Evolutionary conservation across 1,140 invertebrate genomes (phyloP).

Genomic region (Nasonia giraulti): DNA sequence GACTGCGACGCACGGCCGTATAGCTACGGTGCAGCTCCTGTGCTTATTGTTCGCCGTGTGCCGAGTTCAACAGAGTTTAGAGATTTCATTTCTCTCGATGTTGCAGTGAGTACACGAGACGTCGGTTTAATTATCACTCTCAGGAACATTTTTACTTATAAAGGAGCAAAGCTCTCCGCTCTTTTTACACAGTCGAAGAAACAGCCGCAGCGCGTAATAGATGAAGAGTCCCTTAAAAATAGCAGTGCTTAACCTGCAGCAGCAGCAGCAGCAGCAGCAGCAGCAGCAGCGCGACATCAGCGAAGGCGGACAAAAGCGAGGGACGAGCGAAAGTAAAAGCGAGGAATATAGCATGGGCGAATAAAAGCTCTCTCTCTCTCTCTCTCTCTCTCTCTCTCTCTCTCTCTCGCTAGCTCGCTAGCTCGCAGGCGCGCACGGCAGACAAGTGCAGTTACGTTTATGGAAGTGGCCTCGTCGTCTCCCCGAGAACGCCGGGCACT

Average conservation of each 20-base stretch:
- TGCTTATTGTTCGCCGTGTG: neutral
- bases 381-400: neutral
- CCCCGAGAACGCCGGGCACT: conserved; percentile 21
- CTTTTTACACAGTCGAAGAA: neutral
- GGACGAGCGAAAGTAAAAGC: neutral
- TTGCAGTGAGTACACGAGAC: no score
- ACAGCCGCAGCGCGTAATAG: neutral
- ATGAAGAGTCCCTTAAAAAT: neutral
- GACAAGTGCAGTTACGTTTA: conserved; percentile 66
- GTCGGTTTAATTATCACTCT: no score
- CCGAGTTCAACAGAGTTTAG: no score
- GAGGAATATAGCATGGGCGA: neutral
- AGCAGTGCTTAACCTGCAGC: no score
- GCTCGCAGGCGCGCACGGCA: neutral
- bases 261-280: no score
- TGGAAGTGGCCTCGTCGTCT: conserved; percentile 52
- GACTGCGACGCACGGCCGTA: neutral
- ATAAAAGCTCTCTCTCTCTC: neutral
- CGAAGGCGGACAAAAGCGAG: neutral
- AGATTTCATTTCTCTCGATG: no score
- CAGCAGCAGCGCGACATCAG: neutral
- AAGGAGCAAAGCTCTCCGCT: no score
- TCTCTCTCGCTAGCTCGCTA: no score
- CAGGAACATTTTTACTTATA: no score
- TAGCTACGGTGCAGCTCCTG: no score